Evolutionary conservation across 2,888 invertebrate species (phyloP), one percentile per base, ranked within the genome.

Genomic region (Synergus itoensis): DNA sequence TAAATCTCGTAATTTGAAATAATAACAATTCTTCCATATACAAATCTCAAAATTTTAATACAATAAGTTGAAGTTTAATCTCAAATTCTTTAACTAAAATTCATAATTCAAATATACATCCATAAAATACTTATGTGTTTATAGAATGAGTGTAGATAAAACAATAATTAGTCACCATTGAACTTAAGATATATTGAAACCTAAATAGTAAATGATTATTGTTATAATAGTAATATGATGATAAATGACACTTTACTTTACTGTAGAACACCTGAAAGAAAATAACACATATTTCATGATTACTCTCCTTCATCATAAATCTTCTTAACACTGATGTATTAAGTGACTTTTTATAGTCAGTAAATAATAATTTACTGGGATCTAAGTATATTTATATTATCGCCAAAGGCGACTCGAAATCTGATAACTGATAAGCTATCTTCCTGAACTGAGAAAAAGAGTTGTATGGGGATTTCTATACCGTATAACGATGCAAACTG

Each of bases 311-410:
- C 36, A 65, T 65, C 40, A 11, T 65, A 41, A 65, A 65, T 65
- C 64, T 65, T 41, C 4, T 65, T 28, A 63, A 36, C 28, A 63
- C 63, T 63, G 40, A 65, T 65, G 9, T n/a, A 65, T 40, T 65
- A n/a, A 65, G n/a, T 65, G 9, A 40, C 64, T 65, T 65, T 65
- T 65, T 41, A 41, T 41, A n/a, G 36, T 65, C 64, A 65, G 36
- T 41, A 41, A 65, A 65, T 41, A 65, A 65, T 65, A 65, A 65
- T 65, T 65, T 40, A 40, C 18, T 40, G 1, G 41, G 64, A 65
- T 65, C 40, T n/a, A 41, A 65, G 64, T 64, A 64, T 65, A n/a
- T 65, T 65, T 65, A 65, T 41, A 65, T n/a, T 16, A 65, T 65
- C 41, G 64, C 64, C 11, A 18, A 65, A 65, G 64, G 64, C 64